Evolutionary conservation across 2,113 vertebrate genomes (phyloP).

Genomic region (Rhodinocichla rosea): DNA sequence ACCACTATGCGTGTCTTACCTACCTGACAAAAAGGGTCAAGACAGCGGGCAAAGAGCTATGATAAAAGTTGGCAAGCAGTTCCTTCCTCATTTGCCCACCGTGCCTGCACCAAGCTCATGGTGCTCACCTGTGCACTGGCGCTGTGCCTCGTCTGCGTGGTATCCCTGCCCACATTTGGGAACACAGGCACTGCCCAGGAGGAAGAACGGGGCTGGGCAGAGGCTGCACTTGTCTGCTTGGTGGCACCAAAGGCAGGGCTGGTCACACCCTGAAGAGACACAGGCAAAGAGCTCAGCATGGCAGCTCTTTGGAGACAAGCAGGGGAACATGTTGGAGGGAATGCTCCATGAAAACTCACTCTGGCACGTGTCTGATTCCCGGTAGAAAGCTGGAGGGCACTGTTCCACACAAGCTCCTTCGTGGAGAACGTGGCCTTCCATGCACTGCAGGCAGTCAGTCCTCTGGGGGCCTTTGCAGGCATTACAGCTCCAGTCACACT

Average conservation of each 20-base stretch:
- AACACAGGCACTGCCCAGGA: slow-evolving; percentile 76
- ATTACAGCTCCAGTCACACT: slow-evolving; percentile 96
- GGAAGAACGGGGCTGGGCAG: slow-evolving; percentile 77
- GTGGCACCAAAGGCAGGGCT: slow-evolving; percentile 78
- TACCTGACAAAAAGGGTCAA: background rate
- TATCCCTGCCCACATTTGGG: slow-evolving; percentile 74
- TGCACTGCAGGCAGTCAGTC: slow-evolving; percentile 92
- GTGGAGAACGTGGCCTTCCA: slow-evolving; percentile 87
- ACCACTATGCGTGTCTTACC: background rate
- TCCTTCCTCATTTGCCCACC: background rate
- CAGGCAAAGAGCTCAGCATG: background rate
- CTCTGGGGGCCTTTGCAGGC: slow-evolving; percentile 82
- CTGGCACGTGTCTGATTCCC: slow-evolving; percentile 77
- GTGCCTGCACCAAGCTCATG: rapidly evolving
- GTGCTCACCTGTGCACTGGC: slow-evolving; percentile 78
- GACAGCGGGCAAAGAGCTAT: background rate
- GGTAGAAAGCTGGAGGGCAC: slow-evolving; percentile 79
- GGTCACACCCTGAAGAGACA: slow-evolving; percentile 80
- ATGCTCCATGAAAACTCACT: slow-evolving; percentile 70
- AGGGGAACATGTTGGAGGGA: rapidly evolving
- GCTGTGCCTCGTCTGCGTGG: slow-evolving; percentile 61
- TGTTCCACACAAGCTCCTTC: slow-evolving; percentile 80
- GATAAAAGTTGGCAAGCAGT: background rate
- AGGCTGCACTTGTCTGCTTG: slow-evolving; percentile 72
- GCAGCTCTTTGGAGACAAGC: background rate